These are phyloP conservation scores for Drosophila formosana DNA, from an alignment of 2,888 invertebrate species.

Conservation along the genomic window DNA sequence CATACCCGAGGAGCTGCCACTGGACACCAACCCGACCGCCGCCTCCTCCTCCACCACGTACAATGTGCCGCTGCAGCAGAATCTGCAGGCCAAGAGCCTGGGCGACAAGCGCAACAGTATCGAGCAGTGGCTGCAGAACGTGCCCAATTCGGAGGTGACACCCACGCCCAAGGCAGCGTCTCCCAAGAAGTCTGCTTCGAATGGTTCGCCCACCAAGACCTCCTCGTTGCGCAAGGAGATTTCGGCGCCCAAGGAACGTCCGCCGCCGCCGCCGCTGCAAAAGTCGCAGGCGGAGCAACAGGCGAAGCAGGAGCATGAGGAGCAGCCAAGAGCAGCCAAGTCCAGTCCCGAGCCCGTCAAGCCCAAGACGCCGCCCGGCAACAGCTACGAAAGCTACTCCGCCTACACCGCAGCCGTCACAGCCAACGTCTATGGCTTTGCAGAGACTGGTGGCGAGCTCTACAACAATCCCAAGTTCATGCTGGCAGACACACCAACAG, in stretches of 20 bases:
- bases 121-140: conserved; percentile 91
- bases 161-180: conserved; percentile 31
- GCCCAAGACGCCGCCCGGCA: conserved; percentile 31
- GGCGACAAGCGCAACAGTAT: conserved; percentile 91
- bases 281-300: conserved; percentile 31
- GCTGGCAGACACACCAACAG: conserved; percentile 82
- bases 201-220: conserved; percentile 51
- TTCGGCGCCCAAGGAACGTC: conserved; percentile 80
- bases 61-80: conserved; percentile 86
- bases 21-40: conserved; percentile 57
- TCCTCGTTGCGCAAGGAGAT: conserved; percentile 68
- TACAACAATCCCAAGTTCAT: conserved; percentile 85
- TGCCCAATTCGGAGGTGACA: conserved; percentile 85
- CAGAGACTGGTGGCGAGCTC: conserved; percentile 82
- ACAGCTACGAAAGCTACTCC: conserved; percentile 66
- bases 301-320: conserved; percentile 1
- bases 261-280: conserved; percentile 80
- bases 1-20: conserved; percentile 90
- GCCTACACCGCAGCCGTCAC: conserved; percentile 67
- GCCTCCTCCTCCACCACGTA: conserved; percentile 83
- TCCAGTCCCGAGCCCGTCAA: conserved; percentile 46
- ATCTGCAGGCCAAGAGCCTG: conserved; percentile 85
- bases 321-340: conserved; percentile 31
- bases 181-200: conserved; percentile 43
- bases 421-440: conserved; percentile 79